Evolutionary conservation across 2,113 vertebrate genomes (phyloP).

Genomic region (Galbula dea): DNA sequence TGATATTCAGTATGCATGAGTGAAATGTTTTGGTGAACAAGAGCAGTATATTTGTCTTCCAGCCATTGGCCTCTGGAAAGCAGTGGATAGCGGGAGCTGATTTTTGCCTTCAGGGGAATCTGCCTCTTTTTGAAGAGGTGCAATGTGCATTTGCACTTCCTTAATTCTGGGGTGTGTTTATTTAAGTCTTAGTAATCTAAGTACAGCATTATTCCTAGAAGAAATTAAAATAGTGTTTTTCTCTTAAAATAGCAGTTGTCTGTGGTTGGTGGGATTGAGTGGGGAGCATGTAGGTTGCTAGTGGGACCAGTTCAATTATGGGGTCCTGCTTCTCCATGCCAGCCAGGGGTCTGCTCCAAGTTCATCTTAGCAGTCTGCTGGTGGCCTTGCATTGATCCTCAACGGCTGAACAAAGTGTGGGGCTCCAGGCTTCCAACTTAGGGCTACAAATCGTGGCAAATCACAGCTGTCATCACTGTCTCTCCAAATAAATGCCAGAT

Average conservation of each 20-base stretch:
- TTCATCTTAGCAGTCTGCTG: background rate
- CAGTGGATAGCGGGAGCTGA: background rate
- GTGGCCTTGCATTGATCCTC: background rate
- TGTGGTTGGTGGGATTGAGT: background rate
- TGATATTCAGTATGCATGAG: background rate
- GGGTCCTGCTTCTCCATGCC: background rate
- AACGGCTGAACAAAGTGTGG: background rate
- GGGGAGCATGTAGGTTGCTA: background rate
- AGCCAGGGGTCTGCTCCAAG: accelerated
- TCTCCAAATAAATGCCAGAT: background rate
- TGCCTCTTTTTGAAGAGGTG: background rate
- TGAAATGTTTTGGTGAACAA: background rate
- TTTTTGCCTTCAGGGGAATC: background rate
- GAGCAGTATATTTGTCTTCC: background rate
- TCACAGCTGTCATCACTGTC: background rate
- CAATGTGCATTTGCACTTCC: accelerated
- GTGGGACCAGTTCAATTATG: background rate
- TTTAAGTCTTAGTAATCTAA: background rate
- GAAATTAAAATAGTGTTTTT: background rate
- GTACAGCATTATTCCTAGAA: background rate
- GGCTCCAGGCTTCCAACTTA: background rate
- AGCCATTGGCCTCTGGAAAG: accelerated
- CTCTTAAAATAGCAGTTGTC: background rate
- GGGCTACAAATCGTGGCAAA: background rate
- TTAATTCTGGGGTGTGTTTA: background rate